Conservation (phyloP, 1,140 invertebrate species). For the Oppia nitens region DNA sequence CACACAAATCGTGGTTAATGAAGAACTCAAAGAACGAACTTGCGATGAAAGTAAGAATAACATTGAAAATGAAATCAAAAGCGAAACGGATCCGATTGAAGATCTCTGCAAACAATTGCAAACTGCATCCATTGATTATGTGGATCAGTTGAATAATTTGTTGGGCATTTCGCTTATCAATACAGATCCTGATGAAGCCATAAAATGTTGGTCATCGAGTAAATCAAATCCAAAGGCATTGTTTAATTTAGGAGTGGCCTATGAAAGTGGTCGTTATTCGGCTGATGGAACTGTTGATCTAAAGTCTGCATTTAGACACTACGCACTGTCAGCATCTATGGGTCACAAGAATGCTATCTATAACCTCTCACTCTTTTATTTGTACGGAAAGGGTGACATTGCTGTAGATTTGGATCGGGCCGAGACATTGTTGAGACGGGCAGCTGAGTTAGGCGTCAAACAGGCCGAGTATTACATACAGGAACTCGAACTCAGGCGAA, state of each 20-base stretch:
- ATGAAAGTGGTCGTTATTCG: conserved; percentile 6
- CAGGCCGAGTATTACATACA: neutral
- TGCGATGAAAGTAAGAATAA: neutral
- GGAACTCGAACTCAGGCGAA: neutral
- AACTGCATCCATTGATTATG: conserved; percentile 4
- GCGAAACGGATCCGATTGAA: neutral
- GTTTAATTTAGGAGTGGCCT: conserved; percentile 13
- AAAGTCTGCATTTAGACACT: conserved; percentile 23
- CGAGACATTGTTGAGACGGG: neutral
- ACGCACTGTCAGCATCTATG: conserved; percentile 20
- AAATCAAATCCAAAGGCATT: conserved; percentile 1
- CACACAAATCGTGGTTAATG: neutral
- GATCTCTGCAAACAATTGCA: neutral
- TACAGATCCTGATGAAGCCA: conserved; percentile 1
- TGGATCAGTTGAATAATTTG: conserved; percentile 12
- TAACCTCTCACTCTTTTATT: conserved; percentile 25
- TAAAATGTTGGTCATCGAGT: conserved; percentile 1
- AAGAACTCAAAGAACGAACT: neutral
- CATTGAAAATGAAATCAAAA: neutral
- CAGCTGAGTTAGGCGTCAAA: conserved; percentile 2
- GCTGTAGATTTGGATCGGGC: neutral
- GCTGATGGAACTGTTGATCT: conserved; percentile 13
- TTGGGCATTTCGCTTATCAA: neutral
- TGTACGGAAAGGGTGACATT: conserved; percentile 25
- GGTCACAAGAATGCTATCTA: conserved; percentile 25